Percentiles rank a stretch among this genome's conserved stretches.
These are phyloP conservation scores for Scleropages formosus DNA, from an alignment of 2,797 vertebrate genomes.

Conservation along the genomic window DNA sequence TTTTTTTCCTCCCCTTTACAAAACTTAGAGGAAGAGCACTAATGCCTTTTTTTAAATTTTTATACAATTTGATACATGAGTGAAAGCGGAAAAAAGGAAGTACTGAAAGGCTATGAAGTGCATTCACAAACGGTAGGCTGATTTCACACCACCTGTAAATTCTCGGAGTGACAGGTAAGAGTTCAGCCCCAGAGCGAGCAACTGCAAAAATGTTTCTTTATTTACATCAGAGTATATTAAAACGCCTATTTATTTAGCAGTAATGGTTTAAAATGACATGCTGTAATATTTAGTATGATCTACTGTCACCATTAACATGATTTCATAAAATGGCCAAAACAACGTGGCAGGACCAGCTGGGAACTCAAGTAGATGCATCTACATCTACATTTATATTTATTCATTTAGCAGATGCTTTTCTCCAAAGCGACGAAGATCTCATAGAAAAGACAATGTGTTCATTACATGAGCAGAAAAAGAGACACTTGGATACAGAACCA, in stretches of 20 bases:
- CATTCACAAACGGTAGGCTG: neutral
- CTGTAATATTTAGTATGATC: slow-evolving; percentile 4
- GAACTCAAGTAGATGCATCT: neutral
- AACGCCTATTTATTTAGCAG: neutral
- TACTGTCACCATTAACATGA: neutral
- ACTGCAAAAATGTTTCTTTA: too few species aligned
- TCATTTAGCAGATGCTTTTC: too few species aligned
- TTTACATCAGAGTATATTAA: neutral
- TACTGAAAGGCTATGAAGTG: neutral
- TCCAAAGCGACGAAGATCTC: too few species aligned
- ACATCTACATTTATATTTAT: too few species aligned
- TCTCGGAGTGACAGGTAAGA: too few species aligned
- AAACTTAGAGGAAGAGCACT: neutral
- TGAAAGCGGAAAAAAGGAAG: too few species aligned
- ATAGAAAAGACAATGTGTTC: too few species aligned
- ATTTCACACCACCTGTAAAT: neutral
- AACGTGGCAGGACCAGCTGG: neutral
- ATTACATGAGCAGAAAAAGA: too few species aligned
- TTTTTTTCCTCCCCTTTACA: neutral
- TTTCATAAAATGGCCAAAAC: neutral
- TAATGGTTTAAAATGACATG: slow-evolving; percentile 2
- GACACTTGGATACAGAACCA: too few species aligned
- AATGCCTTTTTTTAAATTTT: too few species aligned
- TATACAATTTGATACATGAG: too few species aligned
- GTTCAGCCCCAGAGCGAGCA: too few species aligned